These are phyloP conservation scores for Macroramphosus scolopax DNA, from an alignment of 2,797 vertebrate genomes.

Conservation along the genomic window DNA sequence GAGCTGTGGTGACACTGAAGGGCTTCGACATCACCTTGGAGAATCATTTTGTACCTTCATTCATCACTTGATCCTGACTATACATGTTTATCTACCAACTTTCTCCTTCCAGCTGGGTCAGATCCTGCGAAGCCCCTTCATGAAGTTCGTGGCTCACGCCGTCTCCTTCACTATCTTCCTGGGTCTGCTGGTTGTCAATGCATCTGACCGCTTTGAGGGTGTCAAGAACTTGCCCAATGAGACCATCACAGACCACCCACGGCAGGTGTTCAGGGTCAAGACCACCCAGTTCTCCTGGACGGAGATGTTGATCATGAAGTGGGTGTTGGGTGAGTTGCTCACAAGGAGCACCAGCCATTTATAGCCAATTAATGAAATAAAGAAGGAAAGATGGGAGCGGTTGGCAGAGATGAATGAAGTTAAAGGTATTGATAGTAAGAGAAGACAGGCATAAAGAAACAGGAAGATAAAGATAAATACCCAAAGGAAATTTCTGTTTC, in stretches of 20 bases:
- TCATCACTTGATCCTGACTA: no score
- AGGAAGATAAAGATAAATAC: constrained; percentile 34
- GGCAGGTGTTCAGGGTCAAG: constrained; percentile 92
- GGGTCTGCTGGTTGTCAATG: constrained; percentile 95
- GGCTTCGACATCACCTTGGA: no score
- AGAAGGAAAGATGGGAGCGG: constrained; percentile 1
- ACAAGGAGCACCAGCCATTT: no score
- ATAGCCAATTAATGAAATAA: constrained; percentile 11
- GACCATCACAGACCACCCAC: constrained; percentile 79
- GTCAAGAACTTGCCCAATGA: constrained; percentile 89
- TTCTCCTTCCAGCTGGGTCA: constrained; percentile 95
- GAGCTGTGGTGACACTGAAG: no score
- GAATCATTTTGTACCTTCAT: no score
- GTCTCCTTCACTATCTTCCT: constrained; percentile 98
- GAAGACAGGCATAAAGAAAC: constrained; percentile 3
- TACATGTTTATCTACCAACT: no score
- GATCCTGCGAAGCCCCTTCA: constrained; percentile 95
- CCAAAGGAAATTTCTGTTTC: constrained; percentile 44
- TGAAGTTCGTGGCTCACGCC: constrained; percentile 98
- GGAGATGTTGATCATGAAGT: constrained; percentile 96
- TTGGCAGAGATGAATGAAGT: constrained; percentile 2
- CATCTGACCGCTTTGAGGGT: constrained; percentile 94
- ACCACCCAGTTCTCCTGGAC: constrained; percentile 97
- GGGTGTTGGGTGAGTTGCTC: constrained; percentile 96
- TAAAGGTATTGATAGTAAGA: constrained; percentile 1